phyloP scores from a whole-genome alignment of 1,140 invertebrate species.

The Lordiphosa mommai region DNA sequence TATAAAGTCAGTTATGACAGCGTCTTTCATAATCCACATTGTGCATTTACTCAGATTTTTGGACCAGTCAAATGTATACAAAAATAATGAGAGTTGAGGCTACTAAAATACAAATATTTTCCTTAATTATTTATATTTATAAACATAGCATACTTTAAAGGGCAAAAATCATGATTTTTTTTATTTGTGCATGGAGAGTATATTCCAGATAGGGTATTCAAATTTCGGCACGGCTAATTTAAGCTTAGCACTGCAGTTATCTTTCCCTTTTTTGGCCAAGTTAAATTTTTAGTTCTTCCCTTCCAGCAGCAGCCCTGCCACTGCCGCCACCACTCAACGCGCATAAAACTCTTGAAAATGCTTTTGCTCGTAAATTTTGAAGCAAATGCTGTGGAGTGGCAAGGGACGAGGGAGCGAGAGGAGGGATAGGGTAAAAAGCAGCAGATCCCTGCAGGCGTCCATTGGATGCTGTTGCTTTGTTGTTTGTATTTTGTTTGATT shows the following conservation, averaged over 20 bases:
- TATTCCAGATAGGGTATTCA: too few species aligned
- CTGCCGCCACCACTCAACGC: conserved; percentile 48
- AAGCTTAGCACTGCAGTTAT: conserved; percentile 3
- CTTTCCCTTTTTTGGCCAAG: conserved; percentile 37
- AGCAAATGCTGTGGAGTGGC: conserved; percentile 42
- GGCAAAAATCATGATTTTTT: too few species aligned
- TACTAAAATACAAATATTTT: too few species aligned
- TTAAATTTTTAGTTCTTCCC: conserved; percentile 54
- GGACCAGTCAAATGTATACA: too few species aligned
- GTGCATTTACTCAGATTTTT: too few species aligned
- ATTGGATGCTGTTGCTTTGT: conserved; percentile 23
- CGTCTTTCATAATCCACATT: too few species aligned
- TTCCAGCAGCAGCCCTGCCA: background rate
- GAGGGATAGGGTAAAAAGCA: conserved; percentile 16
- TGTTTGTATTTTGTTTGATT: background rate
- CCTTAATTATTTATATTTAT: too few species aligned
- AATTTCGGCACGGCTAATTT: too few species aligned
- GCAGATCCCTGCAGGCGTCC: conserved; percentile 45
- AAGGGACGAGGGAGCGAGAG: background rate
- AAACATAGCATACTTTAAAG: too few species aligned
- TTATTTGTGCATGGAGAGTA: too few species aligned
- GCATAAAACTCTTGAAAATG: conserved; percentile 77
- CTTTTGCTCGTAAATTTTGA: conserved; percentile 76
- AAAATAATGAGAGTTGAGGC: too few species aligned
- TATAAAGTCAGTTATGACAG: too few species aligned